Base-by-base conservation (phyloP, 2,797 vertebrate species). In the Falco berigora region DNA sequence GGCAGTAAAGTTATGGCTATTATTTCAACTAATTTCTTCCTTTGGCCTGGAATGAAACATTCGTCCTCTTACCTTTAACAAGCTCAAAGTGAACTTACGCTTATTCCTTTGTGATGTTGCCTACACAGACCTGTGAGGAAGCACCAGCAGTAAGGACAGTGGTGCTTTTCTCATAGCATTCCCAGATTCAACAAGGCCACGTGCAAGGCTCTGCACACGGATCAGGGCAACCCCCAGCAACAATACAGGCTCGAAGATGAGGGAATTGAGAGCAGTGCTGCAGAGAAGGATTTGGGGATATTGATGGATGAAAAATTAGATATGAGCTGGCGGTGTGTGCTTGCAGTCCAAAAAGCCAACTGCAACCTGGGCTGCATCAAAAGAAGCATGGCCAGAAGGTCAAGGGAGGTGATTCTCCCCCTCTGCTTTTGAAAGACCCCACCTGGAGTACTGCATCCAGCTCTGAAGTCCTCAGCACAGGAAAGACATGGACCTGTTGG, bases 1-100 rank as follows among this genome's bases (percentile, higher is more conserved):
- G 5, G 7, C n/a, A 56, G 8, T 28, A 47, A 55, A 34, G 0
- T 67, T 72, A 17, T 0, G 0, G 10, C 25, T n/a, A 38, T 38
- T 46, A 30, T 71, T 90, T 85, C 30, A 76, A 24, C 14, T 47
- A 9, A 49, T 81, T 78, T 78, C 13, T 67, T 66, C 38, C 18
- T 15, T 17, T 71, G 13, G 6, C 4, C 38, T 58, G 30, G 32
- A 49, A 53, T 14, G 40, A 81, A 78, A 58, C 71, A 49, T 49
- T n/a, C 5, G 34, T 63, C 30, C 24, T 52, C 1, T 40, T 49
- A 19, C 8, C 12, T 63, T 21, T 9, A 58, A 17, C 53, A 55
- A 67, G 11, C 5, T 53, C 12, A n/a, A 66, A 81, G 23, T 30
- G 44, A 72, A 71, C 4, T 62, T 28, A 14, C 36, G 62, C 4